Percentiles rank a stretch among this genome's conserved stretches.
phyloP scores from a whole-genome alignment of 1,140 invertebrate genomes.

The Drosophila aff. region DNA sequence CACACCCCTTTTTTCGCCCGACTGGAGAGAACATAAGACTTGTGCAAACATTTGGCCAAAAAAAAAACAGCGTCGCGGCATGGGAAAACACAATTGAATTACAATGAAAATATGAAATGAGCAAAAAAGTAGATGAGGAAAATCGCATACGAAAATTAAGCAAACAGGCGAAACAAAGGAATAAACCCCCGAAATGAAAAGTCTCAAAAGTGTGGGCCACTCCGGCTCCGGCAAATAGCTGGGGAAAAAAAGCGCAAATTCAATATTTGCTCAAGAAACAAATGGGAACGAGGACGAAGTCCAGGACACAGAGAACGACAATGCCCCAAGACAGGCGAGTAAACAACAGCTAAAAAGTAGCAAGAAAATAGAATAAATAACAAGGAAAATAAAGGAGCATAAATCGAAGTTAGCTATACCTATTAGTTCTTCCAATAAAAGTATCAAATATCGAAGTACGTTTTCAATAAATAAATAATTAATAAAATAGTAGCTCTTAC shows the following conservation, averaged over 20 bases:
- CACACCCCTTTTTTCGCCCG: constrained; percentile 57
- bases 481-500: no score
- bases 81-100: constrained; percentile 73
- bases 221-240: constrained; percentile 43
- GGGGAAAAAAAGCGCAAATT: constrained; percentile 66
- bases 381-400: background rate
- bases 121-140: constrained; percentile 53
- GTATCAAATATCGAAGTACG: background rate
- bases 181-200: constrained; percentile 56
- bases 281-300: constrained; percentile 56
- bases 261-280: constrained; percentile 78
- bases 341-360: constrained; percentile 61
- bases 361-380: constrained; percentile 37
- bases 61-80: constrained; percentile 32
- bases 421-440: background rate
- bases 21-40: constrained; percentile 46
- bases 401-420: background rate
- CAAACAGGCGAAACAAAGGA: constrained; percentile 74
- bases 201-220: constrained; percentile 64
- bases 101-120: constrained; percentile 83
- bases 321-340: constrained; percentile 39
- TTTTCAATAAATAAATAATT: background rate
- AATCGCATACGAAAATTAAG: constrained; percentile 65
- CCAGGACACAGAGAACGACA: constrained; percentile 18
- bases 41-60: constrained; percentile 71